phyloP scores from a whole-genome alignment of 2,888 invertebrate genomes.

The Synergus gifuensis region DNA sequence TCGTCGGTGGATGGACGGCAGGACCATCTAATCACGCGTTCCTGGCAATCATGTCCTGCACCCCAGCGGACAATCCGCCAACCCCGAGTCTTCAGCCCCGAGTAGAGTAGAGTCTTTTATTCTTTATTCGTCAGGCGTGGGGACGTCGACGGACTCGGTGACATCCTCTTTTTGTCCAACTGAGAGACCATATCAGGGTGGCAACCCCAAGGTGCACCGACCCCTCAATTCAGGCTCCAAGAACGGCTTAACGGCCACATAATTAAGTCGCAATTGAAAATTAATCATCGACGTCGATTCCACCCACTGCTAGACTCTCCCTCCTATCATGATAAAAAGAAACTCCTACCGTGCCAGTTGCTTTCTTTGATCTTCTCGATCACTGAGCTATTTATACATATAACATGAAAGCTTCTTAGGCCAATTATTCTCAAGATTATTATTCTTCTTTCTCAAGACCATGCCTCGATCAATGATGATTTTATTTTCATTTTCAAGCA shows the following conservation, averaged over 20 bases:
- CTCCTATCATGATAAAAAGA: slow-evolving; percentile 22
- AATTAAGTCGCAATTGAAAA: slow-evolving; percentile 74
- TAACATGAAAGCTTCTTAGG: slow-evolving; percentile 69
- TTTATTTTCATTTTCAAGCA: neutral
- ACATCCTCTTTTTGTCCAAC: slow-evolving; percentile 56
- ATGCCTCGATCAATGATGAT: neutral
- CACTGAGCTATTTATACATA: slow-evolving; percentile 15
- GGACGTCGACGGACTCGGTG: slow-evolving; percentile 49
- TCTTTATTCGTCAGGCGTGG: slow-evolving; percentile 51
- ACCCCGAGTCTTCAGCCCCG: slow-evolving; percentile 47
- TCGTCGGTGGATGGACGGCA: slow-evolving; percentile 67
- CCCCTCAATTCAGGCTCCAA: slow-evolving; percentile 58
- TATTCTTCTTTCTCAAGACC: slow-evolving; percentile 49
- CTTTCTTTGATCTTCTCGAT: slow-evolving; percentile 63
- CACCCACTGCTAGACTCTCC: slow-evolving; percentile 44
- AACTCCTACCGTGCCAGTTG: slow-evolving; percentile 12
- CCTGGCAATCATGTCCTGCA: slow-evolving; percentile 71
- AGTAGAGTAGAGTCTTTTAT: slow-evolving; percentile 40
- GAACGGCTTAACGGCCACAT: slow-evolving; percentile 65
- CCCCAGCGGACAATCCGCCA: slow-evolving; percentile 55
- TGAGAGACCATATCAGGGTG: slow-evolving; percentile 47
- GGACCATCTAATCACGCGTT: slow-evolving; percentile 75
- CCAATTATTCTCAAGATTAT: slow-evolving; percentile 69
- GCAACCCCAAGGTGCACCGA: slow-evolving; percentile 50
- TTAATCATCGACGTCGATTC: slow-evolving; percentile 71